Evolutionary conservation across 2,113 vertebrate genomes (phyloP).

Genomic region (Callochromis pleurospilus): DNA sequence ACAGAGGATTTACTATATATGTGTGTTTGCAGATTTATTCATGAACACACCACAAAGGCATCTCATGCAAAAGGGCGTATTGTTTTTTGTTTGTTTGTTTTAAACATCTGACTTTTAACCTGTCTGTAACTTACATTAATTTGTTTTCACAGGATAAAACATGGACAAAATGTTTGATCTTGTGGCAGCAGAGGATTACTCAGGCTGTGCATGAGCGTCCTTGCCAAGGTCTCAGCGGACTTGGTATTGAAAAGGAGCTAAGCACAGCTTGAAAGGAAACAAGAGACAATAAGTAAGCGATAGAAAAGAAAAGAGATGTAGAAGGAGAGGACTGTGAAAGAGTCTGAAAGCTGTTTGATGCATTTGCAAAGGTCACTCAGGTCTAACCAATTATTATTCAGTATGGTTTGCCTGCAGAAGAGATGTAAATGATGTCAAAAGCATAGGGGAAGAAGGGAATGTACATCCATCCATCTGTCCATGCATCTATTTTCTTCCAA

Average conservation of each 20-base stretch:
- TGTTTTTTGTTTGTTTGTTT: not conserved
- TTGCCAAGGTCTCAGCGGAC: slow-evolving; percentile 5
- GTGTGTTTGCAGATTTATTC: not conserved
- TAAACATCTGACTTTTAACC: slow-evolving; percentile 12
- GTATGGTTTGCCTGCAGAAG: not conserved
- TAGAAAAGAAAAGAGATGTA: not conserved
- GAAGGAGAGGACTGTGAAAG: not conserved
- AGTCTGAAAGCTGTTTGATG: not conserved
- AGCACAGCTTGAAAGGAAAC: slow-evolving; percentile 10
- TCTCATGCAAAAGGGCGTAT: not conserved
- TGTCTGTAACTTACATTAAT: not conserved
- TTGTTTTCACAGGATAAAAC: slow-evolving; percentile 29
- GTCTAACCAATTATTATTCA: not conserved
- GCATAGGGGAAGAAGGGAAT: not conserved
- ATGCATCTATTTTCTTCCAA: not conserved
- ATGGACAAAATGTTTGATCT: not conserved
- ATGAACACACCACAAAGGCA: not conserved
- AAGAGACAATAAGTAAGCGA: not conserved
- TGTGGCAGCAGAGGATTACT: not conserved
- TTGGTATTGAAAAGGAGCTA: not conserved
- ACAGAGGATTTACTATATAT: not conserved
- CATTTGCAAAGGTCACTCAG: not conserved
- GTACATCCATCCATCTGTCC: not conserved
- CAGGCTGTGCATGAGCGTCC: not conserved
- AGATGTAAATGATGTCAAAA: not conserved